Evolutionary conservation across 2,113 vertebrate genomes (phyloP).

Genomic region (Bufo gargarizans): DNA sequence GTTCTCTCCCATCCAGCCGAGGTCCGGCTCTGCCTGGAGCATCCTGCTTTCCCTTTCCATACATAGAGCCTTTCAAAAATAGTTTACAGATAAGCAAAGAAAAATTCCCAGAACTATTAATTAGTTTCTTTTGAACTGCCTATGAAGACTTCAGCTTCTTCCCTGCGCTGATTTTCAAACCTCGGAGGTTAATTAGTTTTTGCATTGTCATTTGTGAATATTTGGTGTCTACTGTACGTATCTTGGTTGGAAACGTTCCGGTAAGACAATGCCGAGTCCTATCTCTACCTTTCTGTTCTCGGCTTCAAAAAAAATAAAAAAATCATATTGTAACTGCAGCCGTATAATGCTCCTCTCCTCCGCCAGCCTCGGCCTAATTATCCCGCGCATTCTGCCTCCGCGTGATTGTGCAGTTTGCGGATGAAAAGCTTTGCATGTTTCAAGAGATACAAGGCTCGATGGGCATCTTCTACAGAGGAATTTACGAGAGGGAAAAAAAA

Average conservation of each 20-base stretch:
- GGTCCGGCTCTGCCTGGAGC: background rate
- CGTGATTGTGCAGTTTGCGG: background rate
- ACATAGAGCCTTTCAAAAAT: conserved; percentile 17
- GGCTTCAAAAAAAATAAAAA: conserved; percentile 32
- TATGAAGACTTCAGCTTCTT: conserved; percentile 13
- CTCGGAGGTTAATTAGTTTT: conserved; percentile 49
- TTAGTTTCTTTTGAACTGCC: conserved; percentile 46
- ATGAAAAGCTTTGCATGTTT: background rate
- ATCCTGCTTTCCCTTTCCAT: background rate
- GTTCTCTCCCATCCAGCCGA: background rate
- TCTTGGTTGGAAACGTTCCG: conserved; percentile 17
- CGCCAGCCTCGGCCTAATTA: background rate
- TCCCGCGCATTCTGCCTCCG: background rate
- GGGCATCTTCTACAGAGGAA: background rate
- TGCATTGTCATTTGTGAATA: background rate
- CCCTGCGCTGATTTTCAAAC: conserved; percentile 12
- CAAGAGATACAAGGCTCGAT: background rate
- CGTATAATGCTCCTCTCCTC: background rate
- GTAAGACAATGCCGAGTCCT: background rate
- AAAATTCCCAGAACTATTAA: conserved; percentile 26
- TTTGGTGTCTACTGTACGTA: background rate
- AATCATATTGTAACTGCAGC: background rate
- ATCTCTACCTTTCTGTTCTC: conserved; percentile 17
- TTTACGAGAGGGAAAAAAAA: background rate
- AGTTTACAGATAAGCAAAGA: conserved; percentile 29